Conservation (phyloP, 2,113 vertebrate species). For the Leucoraja erinaceus region DNA sequence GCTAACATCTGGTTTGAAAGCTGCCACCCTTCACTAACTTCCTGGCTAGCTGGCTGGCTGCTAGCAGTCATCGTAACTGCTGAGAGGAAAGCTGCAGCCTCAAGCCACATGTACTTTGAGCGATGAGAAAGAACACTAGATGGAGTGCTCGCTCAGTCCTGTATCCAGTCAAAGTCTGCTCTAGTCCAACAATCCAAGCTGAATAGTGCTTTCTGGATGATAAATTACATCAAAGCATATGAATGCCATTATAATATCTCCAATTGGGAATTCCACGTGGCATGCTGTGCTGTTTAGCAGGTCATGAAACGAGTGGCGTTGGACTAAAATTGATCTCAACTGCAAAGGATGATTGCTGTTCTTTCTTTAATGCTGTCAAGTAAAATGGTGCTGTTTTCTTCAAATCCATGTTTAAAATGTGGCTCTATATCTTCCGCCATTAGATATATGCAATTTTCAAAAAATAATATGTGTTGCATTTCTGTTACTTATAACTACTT, state of each 20-base stretch:
- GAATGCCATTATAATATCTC: background rate
- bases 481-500: background rate
- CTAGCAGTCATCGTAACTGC: too few species aligned
- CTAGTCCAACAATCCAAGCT: background rate
- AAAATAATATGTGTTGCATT: background rate
- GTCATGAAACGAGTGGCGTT: background rate
- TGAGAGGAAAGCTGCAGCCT: background rate
- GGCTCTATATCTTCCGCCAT: background rate
- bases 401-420: background rate
- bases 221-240: constrained; percentile 23
- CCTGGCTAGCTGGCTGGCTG: too few species aligned
- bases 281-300: background rate
- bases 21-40: constrained; percentile 3
- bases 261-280: constrained; percentile 19
- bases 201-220: background rate
- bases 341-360: background rate
- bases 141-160: background rate
- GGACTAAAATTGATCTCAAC: background rate
- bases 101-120: background rate
- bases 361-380: background rate
- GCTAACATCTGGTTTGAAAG: constrained; percentile 34
- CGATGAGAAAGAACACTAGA: background rate
- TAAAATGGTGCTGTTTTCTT: background rate
- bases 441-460: background rate
- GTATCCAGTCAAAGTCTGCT: background rate